Evolutionary conservation across 2,888 invertebrate species (phyloP).

Genomic region (Heliconius aoede): DNA sequence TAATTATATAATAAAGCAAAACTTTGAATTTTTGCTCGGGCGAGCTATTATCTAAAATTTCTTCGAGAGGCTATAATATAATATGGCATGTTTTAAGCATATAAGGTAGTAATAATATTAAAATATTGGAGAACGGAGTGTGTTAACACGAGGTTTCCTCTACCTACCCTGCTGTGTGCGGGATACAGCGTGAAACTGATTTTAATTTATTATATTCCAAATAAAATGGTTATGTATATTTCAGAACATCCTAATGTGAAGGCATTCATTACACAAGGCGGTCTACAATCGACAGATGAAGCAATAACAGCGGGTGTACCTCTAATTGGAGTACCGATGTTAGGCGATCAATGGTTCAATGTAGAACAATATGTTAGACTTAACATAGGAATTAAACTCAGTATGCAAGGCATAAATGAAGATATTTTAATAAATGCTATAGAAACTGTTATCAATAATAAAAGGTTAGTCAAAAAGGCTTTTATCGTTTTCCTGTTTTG

Average conservation of each 20-base stretch:
- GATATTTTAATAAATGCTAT: slow-evolving; percentile 54
- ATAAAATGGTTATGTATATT: neutral
- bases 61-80: too few relatives aligned
- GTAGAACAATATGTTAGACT: slow-evolving; percentile 55
- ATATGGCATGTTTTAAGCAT: too few relatives aligned
- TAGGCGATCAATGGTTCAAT: slow-evolving; percentile 68
- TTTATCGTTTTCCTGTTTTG: neutral
- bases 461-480: slow-evolving; percentile 49
- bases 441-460: slow-evolving; percentile 49
- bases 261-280: slow-evolving; percentile 68
- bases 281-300: slow-evolving; percentile 71
- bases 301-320: slow-evolving; percentile 66
- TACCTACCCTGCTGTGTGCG: too few relatives aligned
- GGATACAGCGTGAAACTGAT: too few relatives aligned
- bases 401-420: slow-evolving; percentile 55
- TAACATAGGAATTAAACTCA: slow-evolving; percentile 60
- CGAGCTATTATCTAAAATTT: too few relatives aligned
- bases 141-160: too few relatives aligned
- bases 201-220: too few relatives aligned
- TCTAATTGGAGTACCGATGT: slow-evolving; percentile 65
- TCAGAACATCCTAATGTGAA: slow-evolving; percentile 68
- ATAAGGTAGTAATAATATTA: too few relatives aligned
- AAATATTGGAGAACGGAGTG: too few relatives aligned
- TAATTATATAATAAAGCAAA: too few relatives aligned
- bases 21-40: too few relatives aligned